Percentiles rank a stretch among this genome's conserved stretches.
phyloP scores from a whole-genome alignment of 2,888 invertebrate species.

The Pristionchus arcanus region DNA sequence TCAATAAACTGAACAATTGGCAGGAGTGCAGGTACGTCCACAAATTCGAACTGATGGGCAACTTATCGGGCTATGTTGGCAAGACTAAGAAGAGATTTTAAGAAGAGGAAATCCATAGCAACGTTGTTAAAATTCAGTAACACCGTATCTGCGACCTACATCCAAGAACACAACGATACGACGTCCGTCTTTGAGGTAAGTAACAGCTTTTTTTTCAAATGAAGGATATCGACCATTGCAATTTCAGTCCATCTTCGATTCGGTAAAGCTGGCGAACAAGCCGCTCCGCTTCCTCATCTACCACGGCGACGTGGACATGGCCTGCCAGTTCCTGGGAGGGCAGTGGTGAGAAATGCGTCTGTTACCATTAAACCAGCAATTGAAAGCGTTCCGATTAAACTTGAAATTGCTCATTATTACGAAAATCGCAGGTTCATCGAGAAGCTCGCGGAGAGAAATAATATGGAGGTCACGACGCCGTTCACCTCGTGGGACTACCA shows the following conservation, averaged over 20 bases:
- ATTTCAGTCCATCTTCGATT: constrained; percentile 44
- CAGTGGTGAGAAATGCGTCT: constrained; percentile 61
- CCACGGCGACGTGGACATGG: constrained; percentile 75
- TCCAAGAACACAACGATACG: constrained; percentile 74
- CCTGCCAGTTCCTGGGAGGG: constrained; percentile 73
- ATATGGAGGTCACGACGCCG: constrained; percentile 58
- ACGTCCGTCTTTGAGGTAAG: constrained; percentile 65
- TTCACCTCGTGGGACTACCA: constrained; percentile 72
- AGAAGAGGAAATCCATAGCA: no score
- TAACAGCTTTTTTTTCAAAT: no score
- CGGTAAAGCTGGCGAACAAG: background rate
- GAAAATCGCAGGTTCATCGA: constrained; percentile 70
- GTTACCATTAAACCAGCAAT: no score
- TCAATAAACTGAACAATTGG: constrained; percentile 58
- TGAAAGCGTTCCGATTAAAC: no score
- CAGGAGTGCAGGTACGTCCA: constrained; percentile 65
- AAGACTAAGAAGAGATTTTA: no score
- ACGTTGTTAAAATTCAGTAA: no score
- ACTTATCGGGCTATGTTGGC: no score
- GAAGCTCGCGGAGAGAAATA: constrained; percentile 63
- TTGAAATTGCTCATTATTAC: no score
- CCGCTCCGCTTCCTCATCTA: constrained; percentile 68
- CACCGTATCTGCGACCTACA: no score
- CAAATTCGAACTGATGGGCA: no score
- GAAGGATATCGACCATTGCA: no score